A percentile compares a stretch with the other conserved stretches of the same genome.
phyloP scores from a whole-genome alignment of 2,888 invertebrate genomes.

The Mesopsocus fuscifrons region DNA sequence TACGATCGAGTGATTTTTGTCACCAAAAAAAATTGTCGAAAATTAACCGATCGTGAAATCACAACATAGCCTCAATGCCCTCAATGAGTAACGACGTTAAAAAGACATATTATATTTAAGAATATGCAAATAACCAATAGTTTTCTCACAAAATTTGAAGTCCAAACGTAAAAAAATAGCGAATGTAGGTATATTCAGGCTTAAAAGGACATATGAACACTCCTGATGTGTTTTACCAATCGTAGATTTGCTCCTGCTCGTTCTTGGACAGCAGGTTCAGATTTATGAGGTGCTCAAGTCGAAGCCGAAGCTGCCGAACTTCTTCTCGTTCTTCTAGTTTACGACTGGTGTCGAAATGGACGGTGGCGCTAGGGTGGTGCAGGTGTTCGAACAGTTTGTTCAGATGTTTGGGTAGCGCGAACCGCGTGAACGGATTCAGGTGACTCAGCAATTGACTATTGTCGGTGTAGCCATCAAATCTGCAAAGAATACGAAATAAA shows the following conservation, averaged over 20 bases:
- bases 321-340: constrained; percentile 2
- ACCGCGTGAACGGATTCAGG: constrained; percentile 5
- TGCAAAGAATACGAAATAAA: neutral
- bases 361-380: neutral
- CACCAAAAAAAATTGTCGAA: too few species aligned
- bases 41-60: too few species aligned
- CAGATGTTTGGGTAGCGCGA: constrained; percentile 7
- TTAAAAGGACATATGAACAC: too few species aligned
- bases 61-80: too few species aligned
- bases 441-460: neutral
- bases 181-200: too few species aligned
- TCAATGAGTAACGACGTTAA: too few species aligned
- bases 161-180: too few species aligned
- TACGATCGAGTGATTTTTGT: too few species aligned
- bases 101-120: too few species aligned
- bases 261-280: neutral
- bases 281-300: constrained; percentile 5
- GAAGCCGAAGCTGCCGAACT: constrained; percentile 7
- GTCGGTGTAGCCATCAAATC: constrained; percentile 8
- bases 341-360: constrained; percentile 5
- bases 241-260: constrained; percentile 1
- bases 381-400: constrained; percentile 8
- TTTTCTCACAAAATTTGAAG: too few species aligned
- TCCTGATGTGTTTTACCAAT: too few species aligned
- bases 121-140: too few species aligned